Evolutionary conservation across 2,797 vertebrate genomes (phyloP).

Genomic region (Enteromius mattozi): DNA sequence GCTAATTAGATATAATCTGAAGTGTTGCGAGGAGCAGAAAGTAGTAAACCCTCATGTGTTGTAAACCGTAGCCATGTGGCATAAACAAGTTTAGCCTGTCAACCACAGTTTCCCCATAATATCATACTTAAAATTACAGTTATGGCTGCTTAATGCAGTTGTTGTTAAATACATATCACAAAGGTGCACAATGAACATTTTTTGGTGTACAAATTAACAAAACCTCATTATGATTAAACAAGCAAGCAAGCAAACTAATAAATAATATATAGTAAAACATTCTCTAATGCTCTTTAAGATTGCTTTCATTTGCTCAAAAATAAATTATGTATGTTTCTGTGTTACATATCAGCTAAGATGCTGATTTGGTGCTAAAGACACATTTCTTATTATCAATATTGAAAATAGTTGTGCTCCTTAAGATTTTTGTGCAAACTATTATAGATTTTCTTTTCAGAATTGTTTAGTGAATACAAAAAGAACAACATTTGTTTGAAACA

Average conservation of each 20-base stretch:
- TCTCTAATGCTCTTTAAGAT: too few species aligned
- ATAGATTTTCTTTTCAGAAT: background rate
- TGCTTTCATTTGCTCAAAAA: too few species aligned
- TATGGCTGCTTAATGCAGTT: background rate
- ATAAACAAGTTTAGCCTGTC: background rate
- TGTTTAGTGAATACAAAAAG: background rate
- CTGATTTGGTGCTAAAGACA: too few species aligned
- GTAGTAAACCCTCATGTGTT: background rate
- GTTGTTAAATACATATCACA: background rate
- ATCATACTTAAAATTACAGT: background rate
- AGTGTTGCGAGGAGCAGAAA: background rate
- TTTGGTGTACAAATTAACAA: background rate
- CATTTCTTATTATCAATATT: background rate
- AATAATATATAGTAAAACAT: background rate
- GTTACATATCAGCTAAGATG: too few species aligned
- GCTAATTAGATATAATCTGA: slow-evolving; percentile 17
- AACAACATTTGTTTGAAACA: background rate
- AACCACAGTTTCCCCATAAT: background rate
- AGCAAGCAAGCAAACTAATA: background rate
- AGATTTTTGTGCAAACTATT: background rate
- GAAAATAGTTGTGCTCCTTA: background rate
- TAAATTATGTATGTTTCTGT: too few species aligned
- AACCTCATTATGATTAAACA: background rate
- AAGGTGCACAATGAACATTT: background rate
- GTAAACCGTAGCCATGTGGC: background rate